These are phyloP conservation scores for Chamaea fasciata DNA, from an alignment of 2,113 vertebrate genomes.

Conservation along the genomic window DNA sequence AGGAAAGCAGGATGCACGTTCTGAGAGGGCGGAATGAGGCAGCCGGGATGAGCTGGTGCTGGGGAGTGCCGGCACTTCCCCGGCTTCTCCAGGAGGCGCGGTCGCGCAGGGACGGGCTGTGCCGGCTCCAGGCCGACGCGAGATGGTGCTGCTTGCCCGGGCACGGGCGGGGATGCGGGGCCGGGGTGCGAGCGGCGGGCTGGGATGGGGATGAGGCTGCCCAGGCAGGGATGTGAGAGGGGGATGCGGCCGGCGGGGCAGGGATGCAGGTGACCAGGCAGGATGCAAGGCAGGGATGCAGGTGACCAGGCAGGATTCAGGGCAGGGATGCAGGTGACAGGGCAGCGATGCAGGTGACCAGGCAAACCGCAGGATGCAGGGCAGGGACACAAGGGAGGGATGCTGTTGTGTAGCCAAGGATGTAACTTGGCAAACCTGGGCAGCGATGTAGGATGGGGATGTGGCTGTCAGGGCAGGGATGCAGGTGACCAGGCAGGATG, in stretches of 20 bases:
- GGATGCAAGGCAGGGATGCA: not conserved
- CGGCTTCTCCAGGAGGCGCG: not conserved
- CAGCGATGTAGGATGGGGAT: no score
- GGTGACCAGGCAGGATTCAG: not conserved
- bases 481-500: not conserved
- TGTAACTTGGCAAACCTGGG: no score
- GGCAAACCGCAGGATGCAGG: not conserved
- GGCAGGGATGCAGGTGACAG: not conserved
- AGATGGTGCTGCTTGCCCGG: slow-evolving; percentile 52
- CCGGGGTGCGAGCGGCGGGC: not conserved
- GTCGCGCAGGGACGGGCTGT: not conserved
- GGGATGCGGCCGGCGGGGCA: not conserved
- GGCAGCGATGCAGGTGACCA: no score
- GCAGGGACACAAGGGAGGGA: no score
- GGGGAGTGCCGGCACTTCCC: not conserved
- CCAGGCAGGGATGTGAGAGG: not conserved
- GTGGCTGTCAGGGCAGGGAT: not conserved
- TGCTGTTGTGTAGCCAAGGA: no score
- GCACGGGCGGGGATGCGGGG: not conserved
- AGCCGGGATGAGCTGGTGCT: not conserved
- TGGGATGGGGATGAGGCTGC: not conserved
- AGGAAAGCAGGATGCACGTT: not conserved
- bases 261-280: not conserved
- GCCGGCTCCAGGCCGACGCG: not conserved
- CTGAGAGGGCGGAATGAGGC: not conserved